Evolutionary conservation across 2,888 invertebrate species (phyloP), one percentile per base, ranked within the genome.

Genomic region (Microctonus brassicae): DNA sequence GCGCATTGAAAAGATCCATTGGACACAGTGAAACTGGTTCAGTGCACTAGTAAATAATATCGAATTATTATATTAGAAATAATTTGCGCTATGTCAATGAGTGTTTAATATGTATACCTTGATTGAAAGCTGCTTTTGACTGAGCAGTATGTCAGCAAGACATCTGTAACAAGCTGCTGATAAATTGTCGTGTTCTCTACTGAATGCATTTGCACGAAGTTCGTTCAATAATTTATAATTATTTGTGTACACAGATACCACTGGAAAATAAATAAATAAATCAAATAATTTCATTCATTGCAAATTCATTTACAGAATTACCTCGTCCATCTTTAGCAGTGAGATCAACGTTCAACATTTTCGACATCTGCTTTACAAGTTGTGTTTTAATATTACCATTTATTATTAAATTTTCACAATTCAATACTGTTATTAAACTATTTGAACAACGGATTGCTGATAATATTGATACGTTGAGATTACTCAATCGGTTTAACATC

Each of bases 111-210:
- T n/a, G 10, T 10, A 10, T 26, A 64, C 63, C 63, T 42, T 20
- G 5, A 29, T 64, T 3, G 63, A 52, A 9, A 64, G 26, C 13
- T 26, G 39, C 11, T 20, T 33, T 7, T 47, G 52, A 52, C 33
- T 64, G 17, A 42, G 70, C n/a, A 81, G 57, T n/a, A 81, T 73
- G 52, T 73, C 73, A 6, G 75, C 66, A 11, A 81, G 74, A 2
- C 81, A 70, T 34, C 76, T 72, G 55, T 78, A 66, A 17, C 74
- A 78, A 0, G 61, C 73, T 0, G 75, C 73, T 11, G 79, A 73
- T 6, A 80, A 55, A 29, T 76, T 69, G 2, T 74, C 63, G 2
- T 75, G 72, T 4, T 76, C 60, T n/a, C 67, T 34, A 0, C 74
- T 72, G 62, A 80, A 79, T 22, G 73, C 79, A 17, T 73, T 67